Percentiles rank a stretch among this genome's conserved stretches.
Conservation (phyloP, 2,888 invertebrate genomes). For the Spatulosminthurus flaviceps region DNA sequence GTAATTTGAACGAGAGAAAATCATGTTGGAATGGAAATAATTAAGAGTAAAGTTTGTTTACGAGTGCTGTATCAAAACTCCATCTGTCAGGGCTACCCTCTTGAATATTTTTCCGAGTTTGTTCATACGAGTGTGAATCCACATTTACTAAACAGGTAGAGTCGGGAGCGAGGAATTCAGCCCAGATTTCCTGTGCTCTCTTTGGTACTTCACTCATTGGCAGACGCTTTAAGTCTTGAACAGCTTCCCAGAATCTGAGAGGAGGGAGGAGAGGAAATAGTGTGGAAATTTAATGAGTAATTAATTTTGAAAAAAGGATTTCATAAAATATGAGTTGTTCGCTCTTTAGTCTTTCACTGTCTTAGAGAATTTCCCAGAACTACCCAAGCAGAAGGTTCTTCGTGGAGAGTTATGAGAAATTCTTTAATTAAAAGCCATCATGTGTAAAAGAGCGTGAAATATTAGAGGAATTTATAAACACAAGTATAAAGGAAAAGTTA, state of each 20-base stretch:
- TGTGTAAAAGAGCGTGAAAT: neutral
- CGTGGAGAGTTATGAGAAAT: neutral
- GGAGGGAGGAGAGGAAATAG: neutral
- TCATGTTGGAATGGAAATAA: neutral
- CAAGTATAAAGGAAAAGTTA: neutral
- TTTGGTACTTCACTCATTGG: slow-evolving; percentile 80
- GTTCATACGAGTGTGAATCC: slow-evolving; percentile 89
- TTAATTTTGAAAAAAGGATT: no score
- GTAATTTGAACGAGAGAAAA: neutral
- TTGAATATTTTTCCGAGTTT: slow-evolving; percentile 81
- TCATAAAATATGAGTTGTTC: no score
- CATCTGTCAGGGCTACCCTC: slow-evolving; percentile 80
- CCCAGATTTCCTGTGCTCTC: slow-evolving; percentile 88
- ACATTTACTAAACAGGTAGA: slow-evolving; percentile 93
- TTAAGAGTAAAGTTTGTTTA: slow-evolving; percentile 66
- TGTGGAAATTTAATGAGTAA: no score
- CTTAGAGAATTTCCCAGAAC: no score
- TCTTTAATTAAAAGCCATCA: neutral
- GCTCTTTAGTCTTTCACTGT: no score
- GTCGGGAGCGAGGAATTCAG: slow-evolving; percentile 91
- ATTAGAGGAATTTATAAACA: no score
- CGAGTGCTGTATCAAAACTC: slow-evolving; percentile 97
- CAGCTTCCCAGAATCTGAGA: slow-evolving; percentile 96
- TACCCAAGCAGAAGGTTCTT: no score
- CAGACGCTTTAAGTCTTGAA: slow-evolving; percentile 88